Conservation (phyloP, 2,113 vertebrate genomes). For the Ascaphus truei region DNA sequence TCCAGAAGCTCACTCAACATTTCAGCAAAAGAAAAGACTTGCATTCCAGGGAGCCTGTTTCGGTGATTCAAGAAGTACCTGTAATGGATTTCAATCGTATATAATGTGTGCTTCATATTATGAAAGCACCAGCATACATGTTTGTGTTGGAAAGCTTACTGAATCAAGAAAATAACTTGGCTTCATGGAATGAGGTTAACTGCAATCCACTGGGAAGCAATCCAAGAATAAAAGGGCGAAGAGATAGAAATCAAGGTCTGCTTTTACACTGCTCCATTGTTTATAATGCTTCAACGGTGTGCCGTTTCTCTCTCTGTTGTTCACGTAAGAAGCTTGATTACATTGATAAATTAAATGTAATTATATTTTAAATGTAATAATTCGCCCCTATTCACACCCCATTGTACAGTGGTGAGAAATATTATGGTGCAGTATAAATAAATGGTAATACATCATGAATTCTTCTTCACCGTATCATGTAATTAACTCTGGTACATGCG, state of each 20-base stretch:
- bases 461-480: too few relatives aligned
- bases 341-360: too few relatives aligned
- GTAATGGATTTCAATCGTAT: slow-evolving; percentile 12
- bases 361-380: too few relatives aligned
- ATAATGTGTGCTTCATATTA: not conserved
- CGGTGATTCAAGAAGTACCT: slow-evolving; percentile 18
- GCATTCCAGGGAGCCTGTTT: not conserved
- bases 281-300: slow-evolving; percentile 17
- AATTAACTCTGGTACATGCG: too few relatives aligned
- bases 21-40: too few relatives aligned
- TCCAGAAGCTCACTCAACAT: not conserved
- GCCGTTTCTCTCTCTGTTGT: too few relatives aligned
- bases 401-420: too few relatives aligned
- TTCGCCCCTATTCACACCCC: too few relatives aligned
- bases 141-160: slow-evolving; percentile 40
- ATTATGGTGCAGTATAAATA: too few relatives aligned
- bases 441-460: too few relatives aligned
- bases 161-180: slow-evolving; percentile 29
- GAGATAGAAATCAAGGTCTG: not conserved
- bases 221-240: not conserved
- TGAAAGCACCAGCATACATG: slow-evolving; percentile 34
- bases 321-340: too few relatives aligned
- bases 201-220: slow-evolving; percentile 32
- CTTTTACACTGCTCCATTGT: slow-evolving; percentile 27
- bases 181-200: slow-evolving; percentile 43